phyloP scores from a whole-genome alignment of 1,140 invertebrate species.

The Maconellicoccus hirsutus region DNA sequence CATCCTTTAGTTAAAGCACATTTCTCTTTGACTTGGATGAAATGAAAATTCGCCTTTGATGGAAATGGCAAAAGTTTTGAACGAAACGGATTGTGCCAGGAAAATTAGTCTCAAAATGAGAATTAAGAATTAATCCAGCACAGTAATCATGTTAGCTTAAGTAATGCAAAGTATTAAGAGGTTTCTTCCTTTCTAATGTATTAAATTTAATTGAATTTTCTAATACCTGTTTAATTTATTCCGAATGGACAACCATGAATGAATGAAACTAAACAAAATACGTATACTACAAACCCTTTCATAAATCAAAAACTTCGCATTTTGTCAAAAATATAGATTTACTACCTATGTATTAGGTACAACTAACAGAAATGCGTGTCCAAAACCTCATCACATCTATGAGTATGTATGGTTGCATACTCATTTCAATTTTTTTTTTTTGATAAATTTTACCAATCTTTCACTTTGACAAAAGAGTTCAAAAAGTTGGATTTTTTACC shows the following conservation, averaged over 20 bases:
- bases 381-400: too few relatives aligned
- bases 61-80: not conserved
- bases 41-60: slow-evolving; percentile 5
- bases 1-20: not conserved
- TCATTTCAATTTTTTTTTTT: too few relatives aligned
- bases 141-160: slow-evolving; percentile 4
- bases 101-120: slow-evolving; percentile 4
- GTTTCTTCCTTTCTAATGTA: slow-evolving; percentile 4
- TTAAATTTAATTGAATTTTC: slow-evolving; percentile 6
- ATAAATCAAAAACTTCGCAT: too few relatives aligned
- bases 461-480: too few relatives aligned
- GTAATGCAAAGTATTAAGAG: slow-evolving; percentile 1
- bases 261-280: not conserved
- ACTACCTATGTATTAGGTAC: too few relatives aligned
- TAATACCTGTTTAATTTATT: slow-evolving; percentile 5
- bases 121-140: slow-evolving; percentile 4
- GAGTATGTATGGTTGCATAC: too few relatives aligned
- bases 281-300: too few relatives aligned
- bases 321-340: too few relatives aligned
- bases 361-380: too few relatives aligned
- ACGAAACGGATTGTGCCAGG: not conserved
- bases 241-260: not conserved
- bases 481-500: too few relatives aligned
- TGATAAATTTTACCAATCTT: too few relatives aligned
- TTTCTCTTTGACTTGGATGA: not conserved